Evolutionary conservation across 1,140 invertebrate species (phyloP).

Genomic region (Camponotus pennsylvanicus): DNA sequence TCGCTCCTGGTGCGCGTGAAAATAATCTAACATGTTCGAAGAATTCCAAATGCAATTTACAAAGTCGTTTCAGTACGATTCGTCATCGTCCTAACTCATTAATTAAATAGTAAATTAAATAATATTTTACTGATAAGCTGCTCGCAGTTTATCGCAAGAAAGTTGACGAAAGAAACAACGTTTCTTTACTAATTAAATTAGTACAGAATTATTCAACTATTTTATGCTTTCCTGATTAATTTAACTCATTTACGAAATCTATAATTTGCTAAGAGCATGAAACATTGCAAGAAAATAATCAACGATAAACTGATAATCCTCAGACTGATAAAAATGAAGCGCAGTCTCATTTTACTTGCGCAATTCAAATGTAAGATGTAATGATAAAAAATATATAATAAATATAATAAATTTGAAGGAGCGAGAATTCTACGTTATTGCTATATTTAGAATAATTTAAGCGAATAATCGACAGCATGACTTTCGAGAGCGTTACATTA

Average conservation of each 20-base stretch:
- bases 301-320: not conserved
- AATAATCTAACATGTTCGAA: not conserved
- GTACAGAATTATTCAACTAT: constrained; percentile 31
- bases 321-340: not conserved
- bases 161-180: constrained; percentile 29
- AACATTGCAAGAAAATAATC: constrained; percentile 12
- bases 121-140: constrained; percentile 34
- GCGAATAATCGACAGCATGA: constrained; percentile 43
- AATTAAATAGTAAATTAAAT: constrained; percentile 48
- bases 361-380: not conserved
- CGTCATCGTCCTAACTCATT: constrained; percentile 30
- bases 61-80: constrained; percentile 13
- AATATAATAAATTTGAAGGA: not conserved
- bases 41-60: constrained; percentile 3
- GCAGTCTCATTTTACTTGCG: no score
- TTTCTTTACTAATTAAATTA: constrained; percentile 32
- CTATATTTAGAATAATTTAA: constrained; percentile 27
- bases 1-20: not conserved
- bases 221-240: constrained; percentile 23
- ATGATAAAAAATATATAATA: not conserved
- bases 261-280: not conserved
- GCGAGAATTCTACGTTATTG: constrained; percentile 32
- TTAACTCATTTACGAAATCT: constrained; percentile 30
- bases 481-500: constrained; percentile 32
- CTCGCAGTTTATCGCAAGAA: constrained; percentile 17